Percentiles rank a stretch among this genome's conserved stretches.
These are phyloP conservation scores for Dendrolimus houi DNA, from an alignment of 2,888 invertebrate genomes.

Conservation along the genomic window DNA sequence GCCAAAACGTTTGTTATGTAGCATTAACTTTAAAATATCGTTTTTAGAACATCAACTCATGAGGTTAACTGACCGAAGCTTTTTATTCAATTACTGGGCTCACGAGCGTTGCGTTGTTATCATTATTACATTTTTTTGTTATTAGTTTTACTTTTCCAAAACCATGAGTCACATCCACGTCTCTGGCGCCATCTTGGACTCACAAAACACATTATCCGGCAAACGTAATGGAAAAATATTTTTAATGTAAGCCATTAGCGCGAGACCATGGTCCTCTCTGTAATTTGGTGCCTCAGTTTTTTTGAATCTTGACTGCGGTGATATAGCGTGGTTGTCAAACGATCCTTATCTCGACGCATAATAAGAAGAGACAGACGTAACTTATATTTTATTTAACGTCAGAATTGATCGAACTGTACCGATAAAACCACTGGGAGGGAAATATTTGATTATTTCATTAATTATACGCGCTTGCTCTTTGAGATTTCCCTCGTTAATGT, in stretches of 20 bases:
- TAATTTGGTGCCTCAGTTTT: slow-evolving; percentile 65
- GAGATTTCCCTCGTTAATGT: too few relatives aligned
- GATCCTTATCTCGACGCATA: slow-evolving; percentile 68
- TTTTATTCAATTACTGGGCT: slow-evolving; percentile 25
- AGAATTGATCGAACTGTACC: slow-evolving; percentile 61
- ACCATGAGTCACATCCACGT: slow-evolving; percentile 34
- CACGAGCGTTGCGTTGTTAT: slow-evolving; percentile 19
- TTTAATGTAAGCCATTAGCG: slow-evolving; percentile 71
- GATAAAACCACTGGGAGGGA: slow-evolving; percentile 52
- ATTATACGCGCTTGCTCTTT: slow-evolving; percentile 30
- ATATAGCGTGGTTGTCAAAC: slow-evolving; percentile 67
- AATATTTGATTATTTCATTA: slow-evolving; percentile 68
- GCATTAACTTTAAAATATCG: slow-evolving; percentile 34
- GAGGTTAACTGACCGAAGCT: slow-evolving; percentile 19
- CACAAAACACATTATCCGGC: slow-evolving; percentile 43
- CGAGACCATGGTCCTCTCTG: slow-evolving; percentile 55
- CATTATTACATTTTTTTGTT: slow-evolving; percentile 20
- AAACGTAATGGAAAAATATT: slow-evolving; percentile 65
- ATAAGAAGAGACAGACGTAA: slow-evolving; percentile 73
- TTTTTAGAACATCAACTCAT: slow-evolving; percentile 15
- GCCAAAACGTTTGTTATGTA: slow-evolving; percentile 33
- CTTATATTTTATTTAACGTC: slow-evolving; percentile 74
- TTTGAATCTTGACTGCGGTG: slow-evolving; percentile 39
- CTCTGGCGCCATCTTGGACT: slow-evolving; percentile 32
- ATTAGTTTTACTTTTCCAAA: slow-evolving; percentile 18